Base-by-base conservation (phyloP, 2,888 invertebrate genomes). In the Nephrotoma appendiculata region DNA sequence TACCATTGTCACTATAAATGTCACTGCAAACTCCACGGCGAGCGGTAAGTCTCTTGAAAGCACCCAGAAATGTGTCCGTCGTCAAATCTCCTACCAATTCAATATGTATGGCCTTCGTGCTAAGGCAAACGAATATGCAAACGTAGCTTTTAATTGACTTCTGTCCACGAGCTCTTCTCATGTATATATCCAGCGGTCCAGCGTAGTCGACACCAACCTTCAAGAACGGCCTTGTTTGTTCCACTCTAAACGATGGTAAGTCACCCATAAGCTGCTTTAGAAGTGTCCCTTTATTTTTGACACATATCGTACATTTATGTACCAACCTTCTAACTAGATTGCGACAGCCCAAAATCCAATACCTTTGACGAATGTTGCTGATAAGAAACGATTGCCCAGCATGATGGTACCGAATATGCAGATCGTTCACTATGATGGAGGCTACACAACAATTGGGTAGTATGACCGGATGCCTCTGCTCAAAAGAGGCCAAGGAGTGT, bases 41-140 rank as follows among this genome's bases (percentile, higher is more conserved):
- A 31, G 31, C 31, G 31, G 31, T 31, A 31, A 31, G 31, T 31
- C 31, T 31, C 31, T 31, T 86, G 9, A 89, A 87, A 0, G 89
- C 88, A 0, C 89, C 89, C 4, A 89, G 15, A 86, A 89, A 90
- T 0, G 88, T 88, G 19, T 89, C 87, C 3, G 89, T 88, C 5
- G 87, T 87, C 45, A 88, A 9, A 42, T 31, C 31, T 31, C 31
- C 31, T 2, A 31, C 31, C 31, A 31, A 31, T 31, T 31, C 31
- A 31, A 31, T 31, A 31, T 31, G 31, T 31, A 88, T 41, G 6
- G 88, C 88, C 45, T 88, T 88, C 5, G 87, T 87, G 0, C 88
- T 84, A 85, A 88, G 88, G 87, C 89, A 90, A 2, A 90, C 88
- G 87, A 89, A 89, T n/a, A 89, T 9, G 41, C 88, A 87, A n/a